These are phyloP conservation scores for Antidorcas marsupialis DNA, from an alignment of 2,113 vertebrate species.

Conservation along the genomic window DNA sequence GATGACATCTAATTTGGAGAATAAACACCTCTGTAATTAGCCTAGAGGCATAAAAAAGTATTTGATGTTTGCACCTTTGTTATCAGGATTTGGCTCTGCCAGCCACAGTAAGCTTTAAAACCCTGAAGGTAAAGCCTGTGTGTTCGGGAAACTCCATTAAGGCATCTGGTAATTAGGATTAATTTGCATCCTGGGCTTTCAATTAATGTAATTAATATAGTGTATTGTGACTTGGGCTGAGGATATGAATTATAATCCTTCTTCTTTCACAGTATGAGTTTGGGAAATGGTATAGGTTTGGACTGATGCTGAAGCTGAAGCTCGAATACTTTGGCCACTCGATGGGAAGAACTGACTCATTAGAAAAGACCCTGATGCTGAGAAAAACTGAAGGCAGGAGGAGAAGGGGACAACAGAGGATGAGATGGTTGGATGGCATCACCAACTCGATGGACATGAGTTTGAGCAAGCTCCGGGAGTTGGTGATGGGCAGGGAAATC, in stretches of 20 bases:
- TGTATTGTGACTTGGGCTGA: not conserved
- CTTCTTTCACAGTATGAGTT: not conserved
- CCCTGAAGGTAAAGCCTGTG: not conserved
- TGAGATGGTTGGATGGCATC: not conserved
- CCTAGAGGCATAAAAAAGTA: not conserved
- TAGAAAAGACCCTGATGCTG: not conserved
- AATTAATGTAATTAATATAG: not conserved
- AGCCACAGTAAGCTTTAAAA: not conserved
- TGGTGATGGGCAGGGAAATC: not conserved
- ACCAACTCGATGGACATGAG: not conserved
- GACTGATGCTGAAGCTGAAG: not conserved
- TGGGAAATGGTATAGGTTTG: not conserved
- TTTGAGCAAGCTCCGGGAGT: not conserved
- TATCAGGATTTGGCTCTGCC: not conserved
- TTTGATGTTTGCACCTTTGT: not conserved
- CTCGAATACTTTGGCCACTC: not conserved
- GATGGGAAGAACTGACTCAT: not conserved
- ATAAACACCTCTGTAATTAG: constrained; percentile 27
- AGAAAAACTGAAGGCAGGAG: not conserved
- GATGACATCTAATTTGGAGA: constrained; percentile 32
- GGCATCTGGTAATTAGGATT: not conserved
- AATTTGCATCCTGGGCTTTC: not conserved
- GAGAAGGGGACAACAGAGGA: not conserved
- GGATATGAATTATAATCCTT: not conserved
- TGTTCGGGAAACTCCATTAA: not conserved